A percentile compares a stretch with the other conserved stretches of the same genome.
phyloP scores from a whole-genome alignment of 1,140 invertebrate species.

The Hylaeus anthracinus region DNA sequence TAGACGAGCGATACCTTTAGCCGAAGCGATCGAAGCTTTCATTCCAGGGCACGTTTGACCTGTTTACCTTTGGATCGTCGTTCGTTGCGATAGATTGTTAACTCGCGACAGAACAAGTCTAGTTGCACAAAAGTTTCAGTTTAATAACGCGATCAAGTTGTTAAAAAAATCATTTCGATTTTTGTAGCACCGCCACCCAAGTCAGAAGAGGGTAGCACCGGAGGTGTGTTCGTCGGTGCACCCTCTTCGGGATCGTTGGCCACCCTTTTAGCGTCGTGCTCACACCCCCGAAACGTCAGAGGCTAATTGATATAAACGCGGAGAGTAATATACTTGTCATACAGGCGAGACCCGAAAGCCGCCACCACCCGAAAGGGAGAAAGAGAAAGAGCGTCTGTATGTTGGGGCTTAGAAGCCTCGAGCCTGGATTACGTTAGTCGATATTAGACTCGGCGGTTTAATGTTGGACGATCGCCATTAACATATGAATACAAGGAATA shows the following conservation, averaged over 20 bases:
- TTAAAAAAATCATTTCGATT: not conserved
- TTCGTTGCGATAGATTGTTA: not conserved
- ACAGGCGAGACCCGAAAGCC: constrained; percentile 64
- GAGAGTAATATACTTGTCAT: constrained; percentile 79
- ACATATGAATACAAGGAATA: constrained; percentile 73
- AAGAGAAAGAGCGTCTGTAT: constrained; percentile 19
- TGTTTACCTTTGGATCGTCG: not conserved
- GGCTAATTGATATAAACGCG: constrained; percentile 79
- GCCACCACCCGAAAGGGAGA: constrained; percentile 34
- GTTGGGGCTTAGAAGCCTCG: constrained; percentile 65
- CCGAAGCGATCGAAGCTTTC: too few relatives aligned
- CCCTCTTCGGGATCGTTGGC: constrained; percentile 42
- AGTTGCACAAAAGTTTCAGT: too few relatives aligned
- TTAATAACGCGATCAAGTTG: too few relatives aligned
- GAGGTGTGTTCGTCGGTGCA: constrained; percentile 53
- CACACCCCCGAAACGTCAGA: constrained; percentile 74
- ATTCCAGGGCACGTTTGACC: not conserved
- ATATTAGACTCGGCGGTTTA: constrained; percentile 70
- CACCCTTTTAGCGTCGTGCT: constrained; percentile 64
- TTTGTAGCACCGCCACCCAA: not conserved
- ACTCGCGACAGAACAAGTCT: too few relatives aligned
- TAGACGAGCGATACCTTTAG: not conserved
- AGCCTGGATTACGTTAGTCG: constrained; percentile 72
- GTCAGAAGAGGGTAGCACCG: not conserved
- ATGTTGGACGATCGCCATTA: constrained; percentile 70